Conservation (phyloP, 2,113 vertebrate species). For the Percina caprodes region DNA sequence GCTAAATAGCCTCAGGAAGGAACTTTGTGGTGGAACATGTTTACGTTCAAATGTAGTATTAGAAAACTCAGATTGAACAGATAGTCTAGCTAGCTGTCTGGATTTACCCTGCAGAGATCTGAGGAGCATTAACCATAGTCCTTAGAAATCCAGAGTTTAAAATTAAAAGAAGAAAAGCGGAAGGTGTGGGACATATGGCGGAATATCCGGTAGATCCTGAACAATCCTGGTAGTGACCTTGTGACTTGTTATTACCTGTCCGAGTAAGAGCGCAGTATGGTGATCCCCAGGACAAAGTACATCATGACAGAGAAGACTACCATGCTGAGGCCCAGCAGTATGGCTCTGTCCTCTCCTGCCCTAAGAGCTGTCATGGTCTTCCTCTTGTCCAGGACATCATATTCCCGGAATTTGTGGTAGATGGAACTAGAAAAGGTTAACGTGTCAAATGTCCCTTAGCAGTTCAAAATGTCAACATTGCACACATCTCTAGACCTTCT, state of each 20-base stretch:
- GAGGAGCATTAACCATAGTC: too few relatives aligned
- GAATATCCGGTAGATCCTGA: too few relatives aligned
- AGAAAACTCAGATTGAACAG: too few relatives aligned
- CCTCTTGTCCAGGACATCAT: slow-evolving; percentile 93
- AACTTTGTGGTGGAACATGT: too few relatives aligned
- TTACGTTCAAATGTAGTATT: too few relatives aligned
- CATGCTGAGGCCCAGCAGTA: slow-evolving; percentile 93
- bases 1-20: too few relatives aligned
- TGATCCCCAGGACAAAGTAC: slow-evolving; percentile 96
- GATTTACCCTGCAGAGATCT: too few relatives aligned
- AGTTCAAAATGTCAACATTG: neutral
- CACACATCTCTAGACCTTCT: neutral
- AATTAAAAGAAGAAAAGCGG: too few relatives aligned
- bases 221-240: neutral
- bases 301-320: slow-evolving; percentile 93
- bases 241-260: slow-evolving; percentile 86
- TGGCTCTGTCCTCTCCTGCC: slow-evolving; percentile 94
- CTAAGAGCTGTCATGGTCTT: slow-evolving; percentile 95
- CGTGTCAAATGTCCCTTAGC: neutral
- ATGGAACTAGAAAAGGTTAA: slow-evolving; percentile 84
- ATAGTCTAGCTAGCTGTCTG: too few relatives aligned
- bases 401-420: slow-evolving; percentile 94
- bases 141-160: too few relatives aligned
- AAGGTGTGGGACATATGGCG: too few relatives aligned
- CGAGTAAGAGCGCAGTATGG: slow-evolving; percentile 91